phyloP scores from a whole-genome alignment of 2,113 vertebrate species.

The Notothenia rossii region DNA sequence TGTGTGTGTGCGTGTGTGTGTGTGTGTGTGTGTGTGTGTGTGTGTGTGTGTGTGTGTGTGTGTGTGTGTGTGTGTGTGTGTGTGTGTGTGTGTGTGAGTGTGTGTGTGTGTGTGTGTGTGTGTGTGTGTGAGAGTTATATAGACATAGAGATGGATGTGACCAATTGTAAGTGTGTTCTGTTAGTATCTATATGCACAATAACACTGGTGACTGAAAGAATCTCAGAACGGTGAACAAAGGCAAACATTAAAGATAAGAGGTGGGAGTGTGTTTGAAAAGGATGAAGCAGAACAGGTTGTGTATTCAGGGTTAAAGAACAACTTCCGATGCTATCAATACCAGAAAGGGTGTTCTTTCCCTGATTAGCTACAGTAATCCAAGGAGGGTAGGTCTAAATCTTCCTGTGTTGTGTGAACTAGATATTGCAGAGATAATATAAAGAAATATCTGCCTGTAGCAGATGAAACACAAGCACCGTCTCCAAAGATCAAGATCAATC shows the following conservation, averaged over 20 bases:
- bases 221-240: not conserved
- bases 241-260: conserved; percentile 4
- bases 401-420: conserved; percentile 3
- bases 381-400: conserved; percentile 4
- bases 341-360: conserved; percentile 2
- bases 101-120: conserved; percentile 3
- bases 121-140: not conserved
- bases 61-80: conserved; percentile 11
- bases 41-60: not conserved
- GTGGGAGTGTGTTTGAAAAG: not conserved
- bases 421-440: conserved; percentile 27
- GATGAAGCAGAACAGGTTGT: not conserved
- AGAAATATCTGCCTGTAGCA: conserved; percentile 22
- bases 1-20: conserved; percentile 11
- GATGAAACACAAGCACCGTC: conserved; percentile 14
- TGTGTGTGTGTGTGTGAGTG: not conserved
- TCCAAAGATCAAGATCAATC: conserved; percentile 21
- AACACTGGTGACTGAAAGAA: not conserved
- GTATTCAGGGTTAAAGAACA: not conserved
- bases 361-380: conserved; percentile 5
- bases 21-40: not conserved
- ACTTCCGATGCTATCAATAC: not conserved
- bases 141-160: conserved; percentile 1
- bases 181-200: not conserved
- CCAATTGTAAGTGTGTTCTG: conserved; percentile 8